Evolutionary conservation across 1,140 invertebrate species (phyloP).

Genomic region (Lepidurus apus): DNA sequence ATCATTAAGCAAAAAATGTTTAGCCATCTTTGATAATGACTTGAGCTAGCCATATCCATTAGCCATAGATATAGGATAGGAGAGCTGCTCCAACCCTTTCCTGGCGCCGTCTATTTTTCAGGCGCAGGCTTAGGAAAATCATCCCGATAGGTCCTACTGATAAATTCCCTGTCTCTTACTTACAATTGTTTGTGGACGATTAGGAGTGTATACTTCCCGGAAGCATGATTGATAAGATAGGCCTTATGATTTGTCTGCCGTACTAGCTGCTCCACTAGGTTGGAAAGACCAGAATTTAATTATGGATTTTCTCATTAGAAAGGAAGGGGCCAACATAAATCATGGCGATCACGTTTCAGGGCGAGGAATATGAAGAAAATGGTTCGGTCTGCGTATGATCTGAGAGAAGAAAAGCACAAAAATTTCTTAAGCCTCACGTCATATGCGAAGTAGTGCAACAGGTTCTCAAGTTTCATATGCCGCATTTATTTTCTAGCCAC

Average conservation of each 20-base stretch:
- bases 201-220: not conserved
- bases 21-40: too few relatives aligned
- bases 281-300: not conserved
- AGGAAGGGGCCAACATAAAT: constrained; percentile 16
- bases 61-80: too few relatives aligned
- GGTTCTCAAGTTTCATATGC: constrained; percentile 14
- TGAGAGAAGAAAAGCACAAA: not conserved
- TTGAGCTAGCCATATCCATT: too few relatives aligned
- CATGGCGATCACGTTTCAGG: constrained; percentile 8
- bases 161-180: not conserved
- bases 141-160: not conserved
- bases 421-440: constrained; percentile 15
- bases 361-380: not conserved
- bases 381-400: not conserved
- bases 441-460: constrained; percentile 17
- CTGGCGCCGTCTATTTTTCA: too few relatives aligned
- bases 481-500: constrained; percentile 4
- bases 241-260: not conserved
- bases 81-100: too few relatives aligned
- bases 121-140: not conserved
- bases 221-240: not conserved
- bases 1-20: too few relatives aligned
- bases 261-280: not conserved
- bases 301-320: constrained; percentile 16
- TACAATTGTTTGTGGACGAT: not conserved